Evolutionary conservation across 1,140 invertebrate species (phyloP).

Genomic region (Bombus superbus): DNA sequence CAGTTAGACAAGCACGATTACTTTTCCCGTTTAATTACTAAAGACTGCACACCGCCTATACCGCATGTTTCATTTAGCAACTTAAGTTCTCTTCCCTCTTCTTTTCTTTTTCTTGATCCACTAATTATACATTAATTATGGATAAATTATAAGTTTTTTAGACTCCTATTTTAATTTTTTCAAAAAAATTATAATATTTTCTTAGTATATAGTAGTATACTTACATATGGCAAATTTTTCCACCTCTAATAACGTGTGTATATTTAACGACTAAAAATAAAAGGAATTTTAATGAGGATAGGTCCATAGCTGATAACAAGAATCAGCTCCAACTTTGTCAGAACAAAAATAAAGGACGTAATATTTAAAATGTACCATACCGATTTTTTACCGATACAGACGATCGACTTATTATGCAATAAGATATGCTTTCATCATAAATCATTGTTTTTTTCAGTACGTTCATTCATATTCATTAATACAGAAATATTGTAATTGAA

Average conservation of each 20-base stretch:
- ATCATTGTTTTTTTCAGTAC: not conserved
- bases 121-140: conserved; percentile 22
- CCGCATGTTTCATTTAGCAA: conserved; percentile 47
- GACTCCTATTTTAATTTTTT: conserved; percentile 4
- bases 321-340: conserved; percentile 35
- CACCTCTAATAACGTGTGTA: conserved; percentile 30
- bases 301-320: conserved; percentile 1
- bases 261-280: conserved; percentile 28
- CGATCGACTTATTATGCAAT: not conserved
- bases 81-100: conserved; percentile 18
- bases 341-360: conserved; percentile 48
- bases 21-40: conserved; percentile 19
- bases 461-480: not conserved
- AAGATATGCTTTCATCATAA: not conserved
- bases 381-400: conserved; percentile 6
- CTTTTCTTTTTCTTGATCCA: not conserved
- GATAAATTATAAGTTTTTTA: conserved; percentile 5
- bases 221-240: conserved; percentile 5
- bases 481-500: not conserved
- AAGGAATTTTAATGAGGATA: conserved; percentile 4
- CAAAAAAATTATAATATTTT: not conserved
- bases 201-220: conserved; percentile 4
- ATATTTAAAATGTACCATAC: conserved; percentile 38
- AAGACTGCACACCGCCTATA: conserved; percentile 46
- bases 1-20: conserved; percentile 45